phyloP scores from a whole-genome alignment of 1,140 invertebrate species.

The Orussus abietinus region DNA sequence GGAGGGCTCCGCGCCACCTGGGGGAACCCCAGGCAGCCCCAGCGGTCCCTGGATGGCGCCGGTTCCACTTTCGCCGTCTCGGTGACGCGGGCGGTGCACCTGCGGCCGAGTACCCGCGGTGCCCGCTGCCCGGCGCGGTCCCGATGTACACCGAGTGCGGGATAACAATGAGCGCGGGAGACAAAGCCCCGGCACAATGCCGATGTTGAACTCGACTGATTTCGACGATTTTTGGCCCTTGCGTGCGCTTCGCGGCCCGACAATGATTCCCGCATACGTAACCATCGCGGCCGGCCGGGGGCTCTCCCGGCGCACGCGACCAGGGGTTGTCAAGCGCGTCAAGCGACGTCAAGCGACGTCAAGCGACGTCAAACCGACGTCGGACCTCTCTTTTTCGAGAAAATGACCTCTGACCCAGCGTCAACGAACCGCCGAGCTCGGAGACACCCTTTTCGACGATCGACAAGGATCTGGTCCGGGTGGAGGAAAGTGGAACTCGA shows the following conservation, averaged over 20 bases:
- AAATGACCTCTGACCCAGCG: too few relatives aligned
- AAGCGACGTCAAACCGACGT: too few relatives aligned
- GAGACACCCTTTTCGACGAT: too few relatives aligned
- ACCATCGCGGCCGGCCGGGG: slow-evolving; percentile 37
- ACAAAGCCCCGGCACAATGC: slow-evolving; percentile 51
- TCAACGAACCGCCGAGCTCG: too few relatives aligned
- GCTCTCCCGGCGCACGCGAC: too few relatives aligned
- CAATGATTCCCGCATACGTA: slow-evolving; percentile 52
- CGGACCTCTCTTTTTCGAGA: too few relatives aligned
- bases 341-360: too few relatives aligned
- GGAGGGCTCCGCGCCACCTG: too few relatives aligned
- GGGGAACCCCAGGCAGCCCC: too few relatives aligned
- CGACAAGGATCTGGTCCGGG: too few relatives aligned
- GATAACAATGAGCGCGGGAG: slow-evolving; percentile 51
- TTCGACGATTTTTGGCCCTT: slow-evolving; percentile 53
- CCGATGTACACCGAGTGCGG: slow-evolving; percentile 25
- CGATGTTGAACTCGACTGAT: slow-evolving; percentile 55
- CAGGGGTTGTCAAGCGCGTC: slow-evolving; percentile 24
- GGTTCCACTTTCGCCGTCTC: slow-evolving; percentile 6
- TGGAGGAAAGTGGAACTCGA: too few relatives aligned
- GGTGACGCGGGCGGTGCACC: slow-evolving; percentile 1
- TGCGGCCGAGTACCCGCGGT: slow-evolving; percentile 18
- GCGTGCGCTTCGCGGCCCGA: slow-evolving; percentile 43
- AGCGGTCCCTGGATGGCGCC: too few relatives aligned
- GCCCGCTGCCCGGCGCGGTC: slow-evolving; percentile 21